Conservation (phyloP, 23 tunicate species). For the Diplosoma virens region DNA sequence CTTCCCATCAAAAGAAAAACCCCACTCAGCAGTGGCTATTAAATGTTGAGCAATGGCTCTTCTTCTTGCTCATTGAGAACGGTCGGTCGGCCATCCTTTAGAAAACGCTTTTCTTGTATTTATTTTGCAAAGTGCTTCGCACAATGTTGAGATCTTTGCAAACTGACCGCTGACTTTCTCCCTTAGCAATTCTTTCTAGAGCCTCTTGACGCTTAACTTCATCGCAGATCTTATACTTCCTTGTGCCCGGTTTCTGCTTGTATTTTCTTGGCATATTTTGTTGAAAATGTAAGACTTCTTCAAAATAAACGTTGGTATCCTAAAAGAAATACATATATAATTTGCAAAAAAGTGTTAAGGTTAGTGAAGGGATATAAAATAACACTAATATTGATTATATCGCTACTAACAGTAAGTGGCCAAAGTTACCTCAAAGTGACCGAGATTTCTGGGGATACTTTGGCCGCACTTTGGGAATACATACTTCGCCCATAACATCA, state of each 20-base stretch:
- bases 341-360: too few species aligned
- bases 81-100: too few species aligned
- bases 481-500: not conserved
- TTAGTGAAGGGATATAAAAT: not conserved
- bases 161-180: slow-evolving; percentile 9
- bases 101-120: not conserved
- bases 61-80: not conserved
- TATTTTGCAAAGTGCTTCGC: not conserved
- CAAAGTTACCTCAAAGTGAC: not conserved
- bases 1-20: not conserved
- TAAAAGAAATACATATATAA: too few species aligned
- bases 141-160: not conserved
- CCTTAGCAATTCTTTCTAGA: not conserved
- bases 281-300: not conserved
- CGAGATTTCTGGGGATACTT: not conserved
- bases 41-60: not conserved
- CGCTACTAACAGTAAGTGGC: not conserved
- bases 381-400: not conserved
- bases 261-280: not conserved
- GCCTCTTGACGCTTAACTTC: not conserved
- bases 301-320: not conserved
- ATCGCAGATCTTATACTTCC: not conserved
- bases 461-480: too few species aligned
- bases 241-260: slow-evolving; percentile 5
- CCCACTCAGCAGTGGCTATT: not conserved